Evolutionary conservation across 1,140 invertebrate species (phyloP), one percentile per base, ranked within the genome.

Genomic region (Lepidostoma basale): DNA sequence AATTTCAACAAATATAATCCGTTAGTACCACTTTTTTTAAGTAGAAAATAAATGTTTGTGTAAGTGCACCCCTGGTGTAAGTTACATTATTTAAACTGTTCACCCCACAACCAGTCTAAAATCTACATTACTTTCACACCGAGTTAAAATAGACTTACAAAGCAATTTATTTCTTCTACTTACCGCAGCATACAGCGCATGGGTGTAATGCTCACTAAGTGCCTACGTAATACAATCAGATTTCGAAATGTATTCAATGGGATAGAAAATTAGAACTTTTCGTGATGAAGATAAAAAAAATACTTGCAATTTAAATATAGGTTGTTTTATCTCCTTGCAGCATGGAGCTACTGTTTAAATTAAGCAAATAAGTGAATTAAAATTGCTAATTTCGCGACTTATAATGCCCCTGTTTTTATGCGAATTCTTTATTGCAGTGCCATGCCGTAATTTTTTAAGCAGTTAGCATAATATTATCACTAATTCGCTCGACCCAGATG

Each of bases 291-390:
- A 16, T 12, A 20, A 63, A 65, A 65, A 54, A 23, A 18, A 65
- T 54, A 3, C 4, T 23, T 60, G 36, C n/a, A n/a, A n/a, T 12
- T 25, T 16, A 8, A 44, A 58, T 65, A 69, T 62, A 64, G 65
- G 65, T 69, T 42, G 68, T 56, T 69, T 65, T 69, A 69, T 69
- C 68, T 69, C 54, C 6, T 45, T 14, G 63, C 54, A 69, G 45
- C 62, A 58, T 14, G 60, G 42, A 39, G 30, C 28, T 44, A 42
- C 67, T 64, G 66, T 54, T 72, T 72, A 68, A 68, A 72, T 72
- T 72, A 72, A 72, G 70, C 66, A 72, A 72, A 72, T 72, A 72
- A 68, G 66, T 44, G 62, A 68, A 72, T 72, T 72, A 68, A 62
- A 72, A 72, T 72, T 72, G 70, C 70, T 42, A 72, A 72, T 72